A percentile compares a stretch with the other conserved stretches of the same genome.
Conservation (phyloP, 2,113 vertebrate genomes). For the Onychorhynchus coronatus region DNA sequence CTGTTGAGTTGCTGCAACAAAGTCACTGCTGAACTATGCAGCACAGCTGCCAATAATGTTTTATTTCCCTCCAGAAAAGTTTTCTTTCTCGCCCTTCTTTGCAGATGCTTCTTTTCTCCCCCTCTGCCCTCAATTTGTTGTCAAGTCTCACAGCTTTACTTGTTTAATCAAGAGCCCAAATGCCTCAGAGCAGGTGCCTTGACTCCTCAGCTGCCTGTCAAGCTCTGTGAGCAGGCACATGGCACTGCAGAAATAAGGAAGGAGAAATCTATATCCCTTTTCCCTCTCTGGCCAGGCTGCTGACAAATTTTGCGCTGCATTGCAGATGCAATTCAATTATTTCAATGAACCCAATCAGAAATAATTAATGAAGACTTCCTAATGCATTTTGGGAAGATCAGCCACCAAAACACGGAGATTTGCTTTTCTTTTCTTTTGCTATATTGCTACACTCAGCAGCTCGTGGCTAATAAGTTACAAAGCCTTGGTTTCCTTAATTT, state of each 20-base stretch:
- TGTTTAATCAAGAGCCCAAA: not conserved
- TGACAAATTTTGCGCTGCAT: conserved; percentile 33
- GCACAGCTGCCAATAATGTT: not conserved
- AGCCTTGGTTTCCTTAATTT: not conserved
- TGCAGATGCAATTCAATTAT: conserved; percentile 22
- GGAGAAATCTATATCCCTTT: conserved; percentile 6
- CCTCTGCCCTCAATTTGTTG: not conserved
- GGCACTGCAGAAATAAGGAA: not conserved
- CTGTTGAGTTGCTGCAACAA: not conserved
- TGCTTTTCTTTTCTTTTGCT: not conserved
- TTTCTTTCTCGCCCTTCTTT: not conserved
- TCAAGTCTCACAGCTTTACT: not conserved
- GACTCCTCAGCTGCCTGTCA: not conserved
- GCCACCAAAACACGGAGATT: not conserved
- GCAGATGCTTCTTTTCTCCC: not conserved
- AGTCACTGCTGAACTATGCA: not conserved
- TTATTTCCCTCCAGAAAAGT: not conserved
- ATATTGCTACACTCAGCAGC: not conserved
- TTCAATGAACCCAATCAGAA: conserved; percentile 15
- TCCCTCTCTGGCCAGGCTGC: not conserved
- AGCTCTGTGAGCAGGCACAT: not conserved
- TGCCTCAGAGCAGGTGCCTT: not conserved
- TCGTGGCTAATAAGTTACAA: not conserved
- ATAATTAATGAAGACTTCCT: conserved; percentile 53
- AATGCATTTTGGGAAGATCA: not conserved